Evolutionary conservation across 1,140 invertebrate genomes (phyloP), one percentile per base, ranked within the genome.

Genomic region (Maconellicoccus hirsutus): DNA sequence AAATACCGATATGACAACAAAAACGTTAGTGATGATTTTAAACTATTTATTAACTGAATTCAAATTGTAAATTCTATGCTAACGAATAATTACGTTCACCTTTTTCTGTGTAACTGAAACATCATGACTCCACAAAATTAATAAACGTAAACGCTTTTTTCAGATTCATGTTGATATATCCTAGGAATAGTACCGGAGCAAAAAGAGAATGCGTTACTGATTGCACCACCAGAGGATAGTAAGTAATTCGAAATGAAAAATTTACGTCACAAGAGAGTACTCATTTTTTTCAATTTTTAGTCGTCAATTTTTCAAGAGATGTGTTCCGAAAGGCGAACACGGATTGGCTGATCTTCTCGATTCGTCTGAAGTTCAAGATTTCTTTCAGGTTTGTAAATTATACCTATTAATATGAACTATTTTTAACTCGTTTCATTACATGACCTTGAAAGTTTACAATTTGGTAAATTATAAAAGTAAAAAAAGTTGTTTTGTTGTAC

Each of bases 291-390:
- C 6, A 22, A 70, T 72, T 82, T 80, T 75, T 74, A 84, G 84
- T 72, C 75, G 79, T 59, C 73, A 76, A 72, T 82, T 85, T 73
- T 75, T 85, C 21, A 83, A 85, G 71, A 79, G 84, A 61, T 86
- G 85, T 73, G 74, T 86, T 23, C 80, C 81, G n/a, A 80, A 81
- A 70, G 77, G 78, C 22, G 71, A 76, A n/a, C 79, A 79, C 8
- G 76, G 79, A 4, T 75, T 79, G 0, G 81, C 80, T 71, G 80
- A 78, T 1, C 72, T 84, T 21, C 78, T 84, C 70, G 82, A 79
- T 25, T 80, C 79, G 70, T 80, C 82, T 73, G 83, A 83, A 70
- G 70, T 86, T 21, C 77, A 79, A 39, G 81, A 82, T 73, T 85
- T 85, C 73, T 84, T 84, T 72, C 77, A 80, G 59, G 84, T 83